phyloP scores from a whole-genome alignment of 1,140 invertebrate species.

The Ctenoplectra terminalis region DNA sequence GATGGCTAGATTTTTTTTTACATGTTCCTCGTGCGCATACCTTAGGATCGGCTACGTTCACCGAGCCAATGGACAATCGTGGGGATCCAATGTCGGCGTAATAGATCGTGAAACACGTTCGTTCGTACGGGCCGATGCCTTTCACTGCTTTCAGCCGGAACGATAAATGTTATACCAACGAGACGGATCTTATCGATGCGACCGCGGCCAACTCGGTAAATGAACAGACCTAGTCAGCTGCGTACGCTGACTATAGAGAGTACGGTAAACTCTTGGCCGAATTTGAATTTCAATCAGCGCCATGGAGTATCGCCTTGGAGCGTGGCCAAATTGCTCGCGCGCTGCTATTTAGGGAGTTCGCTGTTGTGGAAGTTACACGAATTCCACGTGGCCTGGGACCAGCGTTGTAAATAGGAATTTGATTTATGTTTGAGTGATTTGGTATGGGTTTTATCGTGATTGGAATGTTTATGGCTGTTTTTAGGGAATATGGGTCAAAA shows the following conservation, averaged over 20 bases:
- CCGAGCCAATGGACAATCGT: conserved; percentile 8
- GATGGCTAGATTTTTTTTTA: too few species aligned
- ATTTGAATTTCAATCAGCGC: conserved; percentile 26
- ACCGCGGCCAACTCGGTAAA: conserved; percentile 6
- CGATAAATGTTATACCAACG: conserved; percentile 59
- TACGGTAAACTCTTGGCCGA: conserved; percentile 8
- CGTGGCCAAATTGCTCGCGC: conserved; percentile 24
- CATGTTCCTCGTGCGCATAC: too few species aligned
- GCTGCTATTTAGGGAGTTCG: conserved; percentile 24
- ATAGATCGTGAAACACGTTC: conserved; percentile 47
- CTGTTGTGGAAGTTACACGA: not conserved
- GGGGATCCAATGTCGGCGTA: conserved; percentile 41
- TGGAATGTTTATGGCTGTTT: too few species aligned
- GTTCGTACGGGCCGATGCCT: conserved; percentile 43
- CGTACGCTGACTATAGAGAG: not conserved
- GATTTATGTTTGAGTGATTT: not conserved
- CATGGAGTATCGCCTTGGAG: not conserved
- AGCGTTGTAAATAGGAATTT: not conserved
- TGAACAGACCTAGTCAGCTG: not conserved
- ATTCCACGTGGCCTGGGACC: not conserved
- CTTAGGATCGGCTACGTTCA: conserved; percentile 12
- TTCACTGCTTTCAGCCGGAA: conserved; percentile 58
- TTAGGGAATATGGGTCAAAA: too few species aligned
- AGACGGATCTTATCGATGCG: conserved; percentile 55
- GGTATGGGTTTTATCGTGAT: too few species aligned